Evolutionary conservation across 2,113 vertebrate genomes (phyloP).

Genomic region (Anarrhichthys ocellatus): DNA sequence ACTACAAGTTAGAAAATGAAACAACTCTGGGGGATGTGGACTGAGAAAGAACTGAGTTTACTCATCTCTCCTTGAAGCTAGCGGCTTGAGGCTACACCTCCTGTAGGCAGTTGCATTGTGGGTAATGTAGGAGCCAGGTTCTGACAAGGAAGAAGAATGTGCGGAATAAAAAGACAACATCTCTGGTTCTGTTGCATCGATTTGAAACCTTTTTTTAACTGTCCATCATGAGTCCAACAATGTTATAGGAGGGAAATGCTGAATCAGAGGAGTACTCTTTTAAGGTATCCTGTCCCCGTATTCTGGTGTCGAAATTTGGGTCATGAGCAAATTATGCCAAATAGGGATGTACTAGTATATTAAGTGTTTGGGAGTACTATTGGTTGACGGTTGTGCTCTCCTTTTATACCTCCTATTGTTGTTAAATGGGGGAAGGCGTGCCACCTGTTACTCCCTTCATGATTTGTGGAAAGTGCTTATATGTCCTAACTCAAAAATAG

Average conservation of each 20-base stretch:
- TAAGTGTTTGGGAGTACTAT: not conserved
- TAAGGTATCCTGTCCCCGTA: not conserved
- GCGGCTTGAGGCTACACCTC: too few relatives aligned
- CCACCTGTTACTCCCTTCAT: not conserved
- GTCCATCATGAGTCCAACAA: not conserved
- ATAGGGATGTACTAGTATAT: not conserved
- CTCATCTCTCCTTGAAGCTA: too few relatives aligned
- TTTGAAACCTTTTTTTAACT: too few relatives aligned
- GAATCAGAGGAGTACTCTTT: not conserved
- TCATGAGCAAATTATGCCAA: not conserved
- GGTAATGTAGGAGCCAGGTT: not conserved
- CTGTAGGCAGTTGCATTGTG: not conserved
- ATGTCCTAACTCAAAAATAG: conserved; percentile 9
- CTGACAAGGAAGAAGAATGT: not conserved
- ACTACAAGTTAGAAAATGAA: too few relatives aligned
- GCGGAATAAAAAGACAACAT: not conserved
- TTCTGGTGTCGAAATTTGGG: not conserved
- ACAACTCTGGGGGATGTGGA: too few relatives aligned
- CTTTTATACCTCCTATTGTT: not conserved
- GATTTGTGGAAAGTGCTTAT: not conserved
- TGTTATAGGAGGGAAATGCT: not conserved
- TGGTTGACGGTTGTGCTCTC: not conserved
- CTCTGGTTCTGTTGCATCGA: not conserved
- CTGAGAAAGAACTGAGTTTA: too few relatives aligned
- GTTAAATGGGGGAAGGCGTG: not conserved